Percentiles rank a stretch among this genome's conserved stretches.
Conservation (phyloP, 2,797 vertebrate species). For the Falco concolor region DNA sequence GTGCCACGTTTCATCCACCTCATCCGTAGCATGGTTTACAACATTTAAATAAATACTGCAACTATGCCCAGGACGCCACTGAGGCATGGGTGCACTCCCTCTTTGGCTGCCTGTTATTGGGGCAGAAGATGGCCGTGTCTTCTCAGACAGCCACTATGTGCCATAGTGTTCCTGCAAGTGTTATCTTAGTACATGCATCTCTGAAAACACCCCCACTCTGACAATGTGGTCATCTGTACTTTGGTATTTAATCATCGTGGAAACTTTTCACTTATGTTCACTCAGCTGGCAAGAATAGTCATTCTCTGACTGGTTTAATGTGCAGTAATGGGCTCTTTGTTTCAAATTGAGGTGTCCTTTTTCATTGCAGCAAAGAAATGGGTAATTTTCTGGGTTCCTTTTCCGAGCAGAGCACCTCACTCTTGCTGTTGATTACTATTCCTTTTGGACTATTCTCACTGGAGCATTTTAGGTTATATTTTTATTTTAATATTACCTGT, state of each 20-base stretch:
- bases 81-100: not conserved
- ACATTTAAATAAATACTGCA: not conserved
- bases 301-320: not conserved
- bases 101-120: not conserved
- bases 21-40: not conserved
- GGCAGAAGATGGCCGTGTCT: not conserved
- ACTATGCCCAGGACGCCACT: not conserved
- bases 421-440: not conserved
- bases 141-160: not conserved
- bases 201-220: not conserved
- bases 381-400: not conserved
- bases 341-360: not conserved
- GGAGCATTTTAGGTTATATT: not conserved
- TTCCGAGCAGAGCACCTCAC: not conserved
- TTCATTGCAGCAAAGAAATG: not conserved
- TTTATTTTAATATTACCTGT: not conserved
- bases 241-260: not conserved
- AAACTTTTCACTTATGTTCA: not conserved
- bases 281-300: not conserved
- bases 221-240: not conserved
- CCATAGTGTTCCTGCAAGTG: not conserved
- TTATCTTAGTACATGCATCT: not conserved
- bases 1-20: not conserved
- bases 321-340: not conserved
- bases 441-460: not conserved